These are phyloP conservation scores for Capreolus pygargus DNA, from an alignment of 2,113 vertebrate species.

Conservation along the genomic window DNA sequence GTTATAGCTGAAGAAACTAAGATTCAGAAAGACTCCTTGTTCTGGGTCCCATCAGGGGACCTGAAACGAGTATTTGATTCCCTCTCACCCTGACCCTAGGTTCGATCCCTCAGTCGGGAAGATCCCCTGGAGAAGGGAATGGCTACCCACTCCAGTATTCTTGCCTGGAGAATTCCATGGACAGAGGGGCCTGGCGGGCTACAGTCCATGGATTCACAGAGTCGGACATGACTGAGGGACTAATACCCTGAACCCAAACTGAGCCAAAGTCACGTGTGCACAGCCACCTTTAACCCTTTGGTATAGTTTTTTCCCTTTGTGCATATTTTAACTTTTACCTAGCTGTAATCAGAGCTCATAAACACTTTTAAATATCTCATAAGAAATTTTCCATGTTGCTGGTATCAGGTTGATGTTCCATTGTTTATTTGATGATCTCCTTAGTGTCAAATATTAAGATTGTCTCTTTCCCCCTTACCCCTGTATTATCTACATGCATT, in stretches of 20 bases:
- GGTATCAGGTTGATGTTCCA: neutral
- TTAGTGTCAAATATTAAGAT: neutral
- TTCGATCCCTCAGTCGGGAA: neutral
- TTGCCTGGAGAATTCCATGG: neutral
- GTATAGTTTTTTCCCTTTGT: neutral
- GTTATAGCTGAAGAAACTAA: neutral
- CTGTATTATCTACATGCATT: neutral
- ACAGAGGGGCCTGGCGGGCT: neutral
- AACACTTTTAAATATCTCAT: neutral
- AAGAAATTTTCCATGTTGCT: neutral
- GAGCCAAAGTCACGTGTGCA: neutral
- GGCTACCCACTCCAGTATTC: neutral
- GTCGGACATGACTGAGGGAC: neutral
- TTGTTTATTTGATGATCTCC: neutral
- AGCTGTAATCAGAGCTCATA: neutral
- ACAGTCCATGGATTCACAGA: neutral
- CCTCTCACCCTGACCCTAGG: neutral
- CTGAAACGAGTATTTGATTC: neutral
- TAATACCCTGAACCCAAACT: neutral
- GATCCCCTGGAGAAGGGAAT: neutral
- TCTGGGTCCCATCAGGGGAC: neutral
- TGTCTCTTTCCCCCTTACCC: neutral
- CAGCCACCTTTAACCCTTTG: neutral
- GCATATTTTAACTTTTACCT: neutral
- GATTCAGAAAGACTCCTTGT: neutral